Evolutionary conservation across 53 echinoderm and acorn worm genomes (phyloP), one percentile per base, ranked within the genome.

Genomic region (Apostichopus leukothele): DNA sequence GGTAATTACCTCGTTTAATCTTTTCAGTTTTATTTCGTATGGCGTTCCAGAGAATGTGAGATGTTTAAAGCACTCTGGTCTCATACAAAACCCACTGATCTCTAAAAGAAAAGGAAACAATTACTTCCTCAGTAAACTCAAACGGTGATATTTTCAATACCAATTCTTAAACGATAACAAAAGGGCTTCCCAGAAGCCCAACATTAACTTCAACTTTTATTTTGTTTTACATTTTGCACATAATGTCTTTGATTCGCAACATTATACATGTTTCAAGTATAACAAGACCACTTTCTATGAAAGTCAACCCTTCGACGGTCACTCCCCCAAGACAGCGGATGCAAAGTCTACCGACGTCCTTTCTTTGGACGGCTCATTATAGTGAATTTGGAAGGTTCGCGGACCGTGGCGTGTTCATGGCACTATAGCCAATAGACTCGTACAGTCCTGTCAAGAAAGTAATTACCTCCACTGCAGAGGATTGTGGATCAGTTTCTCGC

Each of bases 11-110:
- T 75, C 75, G 12, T 75, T 75, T 75, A 75, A 75, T 75, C 76
- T 76, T 25, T 76, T 76, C 5, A 76, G 50, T 76, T 76, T 76
- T 25, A 25, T 27, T 76, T 76, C 76, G 76, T 26, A 23, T 76
- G 76, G 27, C 76, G 76, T 76, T 76, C 76, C 76, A 27, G 76
- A 76, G 76, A 76, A 76, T 76, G 76, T 76, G 76, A 76, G 76
- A 26, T 76, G 27, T 76, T 76, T 27, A 76, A 76, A 76, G 76
- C 5, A 76, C 27, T 26, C 76, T 25, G 76, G 76, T 39, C 27
- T 76, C 9, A 76, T 76, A 5, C 27, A 26, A 76, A 76, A 76
- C 7, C 1, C 22, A 23, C 13, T 76, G 21, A 23, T 1, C 21
- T 25, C 21, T 25, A 23, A 10, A 39, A 76, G 21, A 12, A 20